Conservation (phyloP, 2,888 invertebrate genomes). For the Odontocolon sp. region DNA sequence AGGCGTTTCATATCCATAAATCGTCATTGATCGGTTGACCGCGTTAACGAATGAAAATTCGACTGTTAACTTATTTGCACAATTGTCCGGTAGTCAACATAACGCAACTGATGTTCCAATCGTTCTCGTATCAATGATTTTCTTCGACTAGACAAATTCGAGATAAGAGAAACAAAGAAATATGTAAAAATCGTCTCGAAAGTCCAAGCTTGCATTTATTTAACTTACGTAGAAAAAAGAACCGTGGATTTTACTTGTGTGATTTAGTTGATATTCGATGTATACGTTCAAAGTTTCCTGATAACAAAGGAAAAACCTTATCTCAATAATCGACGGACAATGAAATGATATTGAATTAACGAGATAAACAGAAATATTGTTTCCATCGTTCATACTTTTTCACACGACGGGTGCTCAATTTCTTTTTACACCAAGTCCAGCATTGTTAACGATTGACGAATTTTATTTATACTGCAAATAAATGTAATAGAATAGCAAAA, state of each 20-base stretch:
- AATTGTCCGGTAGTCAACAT: neutral
- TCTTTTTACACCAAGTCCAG: slow-evolving; percentile 30
- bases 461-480: slow-evolving; percentile 76
- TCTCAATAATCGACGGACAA: neutral
- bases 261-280: neutral
- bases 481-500: slow-evolving; percentile 75
- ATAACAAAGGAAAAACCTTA: neutral
- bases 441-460: slow-evolving; percentile 63
- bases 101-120: no score
- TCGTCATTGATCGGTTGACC: neutral
- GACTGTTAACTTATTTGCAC: neutral
- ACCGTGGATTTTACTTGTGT: neutral
- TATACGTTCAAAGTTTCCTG: neutral
- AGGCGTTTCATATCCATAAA: neutral
- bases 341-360: no score
- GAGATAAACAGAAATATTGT: neutral
- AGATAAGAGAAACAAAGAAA: no score
- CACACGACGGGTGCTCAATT: slow-evolving; percentile 35
- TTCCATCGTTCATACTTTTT: slow-evolving; percentile 19
- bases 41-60: neutral
- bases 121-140: neutral
- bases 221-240: neutral
- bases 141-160: neutral
- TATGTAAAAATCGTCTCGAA: no score
- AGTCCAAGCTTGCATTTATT: slow-evolving; percentile 8